A percentile compares a stretch with the other conserved stretches of the same genome.
phyloP scores from a whole-genome alignment of 2,888 invertebrate genomes.

The Camptogramma bilineatum region DNA sequence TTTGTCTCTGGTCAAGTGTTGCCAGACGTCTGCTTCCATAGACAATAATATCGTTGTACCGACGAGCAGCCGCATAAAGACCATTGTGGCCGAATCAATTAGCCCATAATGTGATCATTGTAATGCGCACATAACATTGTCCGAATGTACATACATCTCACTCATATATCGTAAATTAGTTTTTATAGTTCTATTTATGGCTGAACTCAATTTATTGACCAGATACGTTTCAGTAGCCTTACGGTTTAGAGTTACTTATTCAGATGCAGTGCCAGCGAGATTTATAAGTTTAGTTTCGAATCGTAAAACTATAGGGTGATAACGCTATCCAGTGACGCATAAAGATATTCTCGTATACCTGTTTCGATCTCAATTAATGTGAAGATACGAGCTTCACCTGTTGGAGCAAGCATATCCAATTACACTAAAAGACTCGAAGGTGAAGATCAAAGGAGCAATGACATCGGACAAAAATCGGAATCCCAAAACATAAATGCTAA shows the following conservation, averaged over 20 bases:
- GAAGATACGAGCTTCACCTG: slow-evolving; percentile 66
- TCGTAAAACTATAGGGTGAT: slow-evolving; percentile 55
- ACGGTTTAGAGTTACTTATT: slow-evolving; percentile 69
- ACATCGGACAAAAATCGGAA: slow-evolving; percentile 61
- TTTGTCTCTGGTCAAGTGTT: slow-evolving; percentile 84
- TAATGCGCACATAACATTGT: slow-evolving; percentile 81
- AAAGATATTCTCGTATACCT: slow-evolving; percentile 42
- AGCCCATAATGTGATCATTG: slow-evolving; percentile 82
- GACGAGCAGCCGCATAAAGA: slow-evolving; percentile 71
- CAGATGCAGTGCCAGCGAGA: slow-evolving; percentile 51
- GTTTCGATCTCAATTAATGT: slow-evolving; percentile 42
- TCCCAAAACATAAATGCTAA: slow-evolving; percentile 68
- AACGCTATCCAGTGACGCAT: slow-evolving; percentile 45
- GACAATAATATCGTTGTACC: slow-evolving; percentile 82
- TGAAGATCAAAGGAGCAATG: slow-evolving; percentile 77
- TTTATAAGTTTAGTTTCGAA: slow-evolving; percentile 66
- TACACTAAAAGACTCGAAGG: slow-evolving; percentile 64
- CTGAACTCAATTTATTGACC: slow-evolving; percentile 74
- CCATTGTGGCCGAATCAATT: slow-evolving; percentile 83
- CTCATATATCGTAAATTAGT: slow-evolving; percentile 79
- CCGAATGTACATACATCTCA: slow-evolving; percentile 75
- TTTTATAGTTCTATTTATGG: slow-evolving; percentile 84
- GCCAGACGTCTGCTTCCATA: slow-evolving; percentile 81
- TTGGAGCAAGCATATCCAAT: slow-evolving; percentile 62
- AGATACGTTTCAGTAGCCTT: slow-evolving; percentile 78